Percentiles rank a stretch among this genome's conserved stretches.
Conservation (phyloP, 2,888 invertebrate genomes). For the Epirrita christyi region DNA sequence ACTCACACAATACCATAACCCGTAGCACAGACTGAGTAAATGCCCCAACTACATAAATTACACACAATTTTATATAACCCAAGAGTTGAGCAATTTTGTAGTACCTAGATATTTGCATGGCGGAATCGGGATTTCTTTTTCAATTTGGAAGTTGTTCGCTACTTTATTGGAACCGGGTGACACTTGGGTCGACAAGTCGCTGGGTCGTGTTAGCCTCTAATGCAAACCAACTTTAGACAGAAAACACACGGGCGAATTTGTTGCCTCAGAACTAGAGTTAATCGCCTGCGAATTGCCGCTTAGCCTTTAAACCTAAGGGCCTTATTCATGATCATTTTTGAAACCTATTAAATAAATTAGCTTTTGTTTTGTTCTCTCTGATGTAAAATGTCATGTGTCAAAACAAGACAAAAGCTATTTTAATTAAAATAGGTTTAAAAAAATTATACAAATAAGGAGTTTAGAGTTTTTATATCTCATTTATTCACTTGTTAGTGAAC, state of each 20-base stretch:
- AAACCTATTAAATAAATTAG: no score
- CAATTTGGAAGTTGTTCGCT: conserved; percentile 75
- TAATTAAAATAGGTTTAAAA: no score
- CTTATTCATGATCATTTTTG: no score
- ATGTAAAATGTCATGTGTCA: no score
- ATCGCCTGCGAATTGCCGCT: no score
- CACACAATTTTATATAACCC: conserved; percentile 30
- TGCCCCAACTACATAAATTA: conserved; percentile 22
- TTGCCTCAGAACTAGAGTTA: no score
- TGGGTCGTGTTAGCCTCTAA: conserved; percentile 42
- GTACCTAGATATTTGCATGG: conserved; percentile 65
- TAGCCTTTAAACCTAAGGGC: no score
- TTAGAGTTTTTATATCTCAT: no score
- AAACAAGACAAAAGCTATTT: no score
- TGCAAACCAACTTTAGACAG: conserved; percentile 30
- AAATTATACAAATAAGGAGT: no score
- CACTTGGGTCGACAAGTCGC: conserved; percentile 56
- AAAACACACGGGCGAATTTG: neutral
- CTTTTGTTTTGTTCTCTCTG: no score
- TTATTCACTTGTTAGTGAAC: no score
- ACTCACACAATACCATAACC: conserved; percentile 31
- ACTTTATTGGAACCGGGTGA: conserved; percentile 70
- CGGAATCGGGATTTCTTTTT: conserved; percentile 70
- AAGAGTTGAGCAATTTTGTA: conserved; percentile 67
- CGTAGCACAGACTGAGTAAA: conserved; percentile 6